phyloP scores from a whole-genome alignment of 2,113 vertebrate species.

The Macrotis lagotis region DNA sequence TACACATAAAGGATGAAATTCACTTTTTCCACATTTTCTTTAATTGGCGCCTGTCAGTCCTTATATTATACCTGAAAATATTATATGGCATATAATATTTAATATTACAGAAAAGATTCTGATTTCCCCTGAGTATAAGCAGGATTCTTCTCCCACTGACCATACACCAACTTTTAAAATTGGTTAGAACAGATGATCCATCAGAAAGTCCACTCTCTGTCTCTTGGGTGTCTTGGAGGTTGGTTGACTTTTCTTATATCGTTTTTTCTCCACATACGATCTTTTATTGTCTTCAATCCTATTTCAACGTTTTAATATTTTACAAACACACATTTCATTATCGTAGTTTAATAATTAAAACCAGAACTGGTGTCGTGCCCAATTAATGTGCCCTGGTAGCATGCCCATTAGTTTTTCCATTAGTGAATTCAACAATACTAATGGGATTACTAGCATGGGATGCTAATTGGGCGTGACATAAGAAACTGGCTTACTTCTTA shows the following conservation, averaged over 20 bases:
- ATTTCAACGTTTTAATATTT: conserved; percentile 91
- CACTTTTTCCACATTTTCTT: conserved; percentile 14
- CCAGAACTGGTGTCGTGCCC: conserved; percentile 98
- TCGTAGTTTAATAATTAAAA: conserved; percentile 98
- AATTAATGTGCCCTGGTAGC: conserved; percentile 98
- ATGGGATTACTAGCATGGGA: conserved; percentile 99
- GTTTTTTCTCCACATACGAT: conserved; percentile 60
- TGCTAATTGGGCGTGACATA: conserved; percentile 99
- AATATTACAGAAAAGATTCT: conserved; percentile 29
- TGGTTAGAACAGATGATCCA: conserved; percentile 28
- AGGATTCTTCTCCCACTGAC: conserved; percentile 2
- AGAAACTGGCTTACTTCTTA: conserved; percentile 97
- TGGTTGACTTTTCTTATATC: conserved; percentile 39
- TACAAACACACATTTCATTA: conserved; percentile 96
- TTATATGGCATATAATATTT: background rate
- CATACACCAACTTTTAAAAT: conserved; percentile 36
- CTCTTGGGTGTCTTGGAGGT: conserved; percentile 46
- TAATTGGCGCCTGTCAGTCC: conserved; percentile 36
- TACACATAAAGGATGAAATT: background rate
- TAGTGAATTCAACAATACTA: conserved; percentile 99
- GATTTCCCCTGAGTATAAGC: conserved; percentile 54
- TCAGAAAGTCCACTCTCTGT: conserved; percentile 2
- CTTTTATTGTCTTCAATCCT: conserved; percentile 84
- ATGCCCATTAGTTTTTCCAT: conserved; percentile 99
- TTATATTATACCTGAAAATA: conserved; percentile 40